Percentiles rank a stretch among this genome's conserved stretches.
Evolutionary conservation across 2,797 vertebrate species (phyloP).

Genomic region (Podargus strigoides): DNA sequence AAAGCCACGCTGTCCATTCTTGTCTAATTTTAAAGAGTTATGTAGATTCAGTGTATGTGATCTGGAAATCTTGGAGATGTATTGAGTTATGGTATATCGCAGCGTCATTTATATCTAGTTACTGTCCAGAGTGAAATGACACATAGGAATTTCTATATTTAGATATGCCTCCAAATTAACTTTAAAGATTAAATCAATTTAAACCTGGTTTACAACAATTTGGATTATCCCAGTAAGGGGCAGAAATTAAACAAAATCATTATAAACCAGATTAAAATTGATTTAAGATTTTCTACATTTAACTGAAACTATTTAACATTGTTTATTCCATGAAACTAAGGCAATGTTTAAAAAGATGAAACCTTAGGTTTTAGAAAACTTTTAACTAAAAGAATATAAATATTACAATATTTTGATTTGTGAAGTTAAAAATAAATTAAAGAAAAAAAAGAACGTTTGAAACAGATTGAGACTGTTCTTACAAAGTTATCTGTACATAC

Average conservation of each 20-base stretch:
- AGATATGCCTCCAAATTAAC: constrained; percentile 25
- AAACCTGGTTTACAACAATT: constrained; percentile 25
- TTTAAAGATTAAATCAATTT: constrained; percentile 60
- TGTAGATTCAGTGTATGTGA: not conserved
- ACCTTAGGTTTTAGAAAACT: not conserved
- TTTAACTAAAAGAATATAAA: not conserved
- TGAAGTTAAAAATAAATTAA: not conserved
- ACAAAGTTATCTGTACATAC: constrained; percentile 23
- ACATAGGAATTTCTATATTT: not conserved
- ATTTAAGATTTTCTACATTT: constrained; percentile 51
- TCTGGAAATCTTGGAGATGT: not conserved
- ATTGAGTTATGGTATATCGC: not conserved
- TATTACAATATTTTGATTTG: constrained; percentile 7
- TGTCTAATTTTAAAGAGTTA: not conserved
- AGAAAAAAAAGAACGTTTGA: not conserved
- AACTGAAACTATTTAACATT: constrained; percentile 11
- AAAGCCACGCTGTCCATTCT: not conserved
- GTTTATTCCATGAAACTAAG: constrained; percentile 1
- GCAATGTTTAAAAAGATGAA: not conserved
- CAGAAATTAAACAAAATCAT: constrained; percentile 40
- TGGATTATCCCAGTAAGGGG: constrained; percentile 19
- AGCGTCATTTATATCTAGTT: not conserved
- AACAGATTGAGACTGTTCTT: constrained; percentile 18
- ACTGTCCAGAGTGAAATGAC: not conserved
- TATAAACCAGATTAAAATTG: constrained; percentile 49